phyloP scores from a whole-genome alignment of 2,888 invertebrate species.

The Eurytoma californica region DNA sequence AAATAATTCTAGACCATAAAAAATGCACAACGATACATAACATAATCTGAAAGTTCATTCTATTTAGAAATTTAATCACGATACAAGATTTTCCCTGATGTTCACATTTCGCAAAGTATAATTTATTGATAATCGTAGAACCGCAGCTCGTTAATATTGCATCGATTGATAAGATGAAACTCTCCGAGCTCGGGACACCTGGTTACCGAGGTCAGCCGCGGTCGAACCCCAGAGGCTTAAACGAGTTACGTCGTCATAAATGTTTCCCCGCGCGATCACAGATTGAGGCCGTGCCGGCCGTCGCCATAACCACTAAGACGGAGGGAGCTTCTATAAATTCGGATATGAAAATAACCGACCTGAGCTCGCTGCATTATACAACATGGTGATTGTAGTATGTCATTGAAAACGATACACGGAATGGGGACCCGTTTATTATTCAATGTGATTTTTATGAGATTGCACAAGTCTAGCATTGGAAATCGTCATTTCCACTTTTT shows the following conservation, averaged over 20 bases:
- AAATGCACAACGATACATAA: too few species aligned
- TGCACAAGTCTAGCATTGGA: too few species aligned
- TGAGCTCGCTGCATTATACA: slow-evolving; percentile 15
- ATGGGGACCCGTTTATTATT: too few species aligned
- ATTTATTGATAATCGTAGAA: slow-evolving; percentile 21
- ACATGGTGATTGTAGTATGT: not conserved
- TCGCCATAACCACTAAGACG: slow-evolving; percentile 9
- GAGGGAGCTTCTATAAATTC: slow-evolving; percentile 11
- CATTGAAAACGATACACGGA: too few species aligned
- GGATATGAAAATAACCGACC: slow-evolving; percentile 29
- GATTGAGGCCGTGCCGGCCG: slow-evolving; percentile 20
- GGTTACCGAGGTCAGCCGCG: slow-evolving; percentile 32
- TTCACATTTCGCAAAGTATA: slow-evolving; percentile 1
- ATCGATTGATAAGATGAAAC: slow-evolving; percentile 38
- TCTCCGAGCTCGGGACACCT: slow-evolving; percentile 26
- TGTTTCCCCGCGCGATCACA: slow-evolving; percentile 61
- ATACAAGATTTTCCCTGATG: not conserved
- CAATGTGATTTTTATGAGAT: too few species aligned
- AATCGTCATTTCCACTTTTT: too few species aligned
- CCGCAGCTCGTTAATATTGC: slow-evolving; percentile 31
- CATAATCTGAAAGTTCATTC: too few species aligned
- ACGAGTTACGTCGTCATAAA: slow-evolving; percentile 65
- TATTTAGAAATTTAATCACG: not conserved
- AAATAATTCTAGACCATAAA: too few species aligned
- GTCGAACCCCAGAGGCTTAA: slow-evolving; percentile 56